phyloP scores from a whole-genome alignment of 2,113 vertebrate genomes.

The Thalassarche chlororhynchos region DNA sequence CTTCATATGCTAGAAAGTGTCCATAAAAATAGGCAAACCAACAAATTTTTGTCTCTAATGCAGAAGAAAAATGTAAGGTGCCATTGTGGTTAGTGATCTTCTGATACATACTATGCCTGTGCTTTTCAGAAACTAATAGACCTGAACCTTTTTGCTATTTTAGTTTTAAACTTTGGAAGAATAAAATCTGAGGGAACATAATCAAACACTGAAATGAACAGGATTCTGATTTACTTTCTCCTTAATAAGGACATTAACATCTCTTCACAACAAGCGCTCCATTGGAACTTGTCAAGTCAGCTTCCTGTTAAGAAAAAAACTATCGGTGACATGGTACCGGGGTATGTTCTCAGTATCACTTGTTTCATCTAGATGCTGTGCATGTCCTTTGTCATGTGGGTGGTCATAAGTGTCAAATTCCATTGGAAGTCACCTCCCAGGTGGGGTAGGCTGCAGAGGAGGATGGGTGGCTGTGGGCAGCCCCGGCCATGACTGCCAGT shows the following conservation, averaged over 20 bases:
- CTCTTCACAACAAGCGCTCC: neutral
- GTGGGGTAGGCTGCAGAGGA: neutral
- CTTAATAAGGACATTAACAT: neutral
- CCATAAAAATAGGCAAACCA: neutral
- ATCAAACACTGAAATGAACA: neutral
- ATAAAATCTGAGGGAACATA: neutral
- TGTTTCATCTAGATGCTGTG: neutral
- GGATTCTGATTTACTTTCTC: neutral
- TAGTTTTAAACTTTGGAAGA: neutral
- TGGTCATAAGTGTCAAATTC: neutral
- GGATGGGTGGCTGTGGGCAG: neutral
- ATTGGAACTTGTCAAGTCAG: neutral
- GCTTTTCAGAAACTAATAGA: neutral
- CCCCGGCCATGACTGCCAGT: fast-evolving
- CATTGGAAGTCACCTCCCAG: neutral
- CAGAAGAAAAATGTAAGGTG: neutral
- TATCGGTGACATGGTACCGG: fast-evolving
- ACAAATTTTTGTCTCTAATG: neutral
- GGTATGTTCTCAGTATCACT: neutral
- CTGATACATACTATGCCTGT: neutral
- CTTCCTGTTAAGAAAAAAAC: neutral
- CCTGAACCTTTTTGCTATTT: neutral
- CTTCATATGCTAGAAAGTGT: neutral
- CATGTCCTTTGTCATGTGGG: neutral
- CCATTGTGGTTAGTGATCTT: neutral